Evolutionary conservation across 92 coral and sea anemone genomes (phyloP).

Genomic region (Palythoa grandis): DNA sequence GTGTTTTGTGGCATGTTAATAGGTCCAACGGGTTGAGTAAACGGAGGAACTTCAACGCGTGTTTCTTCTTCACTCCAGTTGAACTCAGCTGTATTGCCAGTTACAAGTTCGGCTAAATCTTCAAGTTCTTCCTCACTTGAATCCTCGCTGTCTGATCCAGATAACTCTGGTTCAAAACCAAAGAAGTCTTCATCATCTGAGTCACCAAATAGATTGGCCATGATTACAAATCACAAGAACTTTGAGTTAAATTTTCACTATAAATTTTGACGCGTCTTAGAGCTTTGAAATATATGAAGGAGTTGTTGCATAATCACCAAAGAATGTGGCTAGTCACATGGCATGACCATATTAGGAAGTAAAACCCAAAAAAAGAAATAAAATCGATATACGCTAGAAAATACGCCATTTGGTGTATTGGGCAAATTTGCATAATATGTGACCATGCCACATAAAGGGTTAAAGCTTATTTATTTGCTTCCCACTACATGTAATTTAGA

Average conservation of each 20-base stretch:
- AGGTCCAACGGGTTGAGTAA: neutral
- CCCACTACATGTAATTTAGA: constrained; percentile 4
- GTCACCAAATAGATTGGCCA: constrained; percentile 11
- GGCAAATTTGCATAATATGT: constrained; percentile 16
- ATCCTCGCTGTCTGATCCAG: no score
- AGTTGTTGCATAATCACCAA: neutral
- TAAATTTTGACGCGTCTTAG: constrained; percentile 1
- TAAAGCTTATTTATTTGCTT: neutral
- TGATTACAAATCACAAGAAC: neutral
- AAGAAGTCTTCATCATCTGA: constrained; percentile 32
- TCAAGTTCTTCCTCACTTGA: constrained; percentile 21
- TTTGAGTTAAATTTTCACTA: constrained; percentile 18
- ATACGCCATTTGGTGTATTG: constrained; percentile 12
- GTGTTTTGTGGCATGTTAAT: neutral
- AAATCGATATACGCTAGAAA: neutral
- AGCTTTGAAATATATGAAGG: constrained; percentile 22
- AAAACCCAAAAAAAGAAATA: neutral
- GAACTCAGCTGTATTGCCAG: constrained; percentile 5
- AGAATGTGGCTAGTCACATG: neutral
- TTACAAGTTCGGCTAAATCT: constrained; percentile 17
- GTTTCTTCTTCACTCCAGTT: constrained; percentile 28
- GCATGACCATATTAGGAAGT: constrained; percentile 28
- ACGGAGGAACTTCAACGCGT: constrained; percentile 2
- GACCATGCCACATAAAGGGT: no score
- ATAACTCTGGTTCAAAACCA: no score